Evolutionary conservation across 2,888 invertebrate genomes (phyloP).

Genomic region (Phaedon cochleariae): DNA sequence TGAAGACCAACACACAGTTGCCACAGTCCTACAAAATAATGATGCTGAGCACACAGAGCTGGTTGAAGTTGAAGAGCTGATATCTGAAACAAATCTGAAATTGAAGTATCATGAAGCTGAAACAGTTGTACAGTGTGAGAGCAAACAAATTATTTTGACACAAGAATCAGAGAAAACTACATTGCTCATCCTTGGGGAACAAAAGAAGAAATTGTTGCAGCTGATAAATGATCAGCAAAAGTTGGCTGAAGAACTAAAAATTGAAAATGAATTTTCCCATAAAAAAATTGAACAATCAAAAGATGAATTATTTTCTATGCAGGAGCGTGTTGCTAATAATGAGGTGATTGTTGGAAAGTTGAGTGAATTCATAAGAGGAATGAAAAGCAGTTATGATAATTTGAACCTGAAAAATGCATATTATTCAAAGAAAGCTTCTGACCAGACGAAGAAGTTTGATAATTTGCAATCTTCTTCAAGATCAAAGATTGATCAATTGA

Average conservation of each 20-base stretch:
- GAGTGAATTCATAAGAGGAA: neutral
- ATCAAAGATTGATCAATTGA: too few relatives aligned
- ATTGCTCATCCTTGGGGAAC: neutral
- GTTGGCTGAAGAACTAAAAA: slow-evolving; percentile 1
- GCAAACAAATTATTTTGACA: slow-evolving; percentile 14
- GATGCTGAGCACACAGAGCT: neutral
- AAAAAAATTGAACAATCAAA: slow-evolving; percentile 1
- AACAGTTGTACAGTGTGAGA: neutral
- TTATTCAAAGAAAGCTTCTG: too few relatives aligned
- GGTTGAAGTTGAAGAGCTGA: neutral
- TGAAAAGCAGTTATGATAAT: slow-evolving; percentile 3
- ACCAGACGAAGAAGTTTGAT: too few relatives aligned
- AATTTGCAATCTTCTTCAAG: too few relatives aligned
- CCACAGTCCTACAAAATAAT: too few relatives aligned
- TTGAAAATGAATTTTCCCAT: slow-evolving; percentile 15
- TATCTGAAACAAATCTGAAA: neutral
- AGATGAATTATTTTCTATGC: neutral
- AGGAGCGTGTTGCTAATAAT: neutral
- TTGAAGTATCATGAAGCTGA: slow-evolving; percentile 12
- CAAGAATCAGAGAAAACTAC: slow-evolving; percentile 13
- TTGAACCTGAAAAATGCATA: neutral
- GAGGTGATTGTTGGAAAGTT: slow-evolving; percentile 8
- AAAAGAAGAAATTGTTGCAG: neutral
- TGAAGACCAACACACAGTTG: too few relatives aligned
- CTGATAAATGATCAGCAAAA: slow-evolving; percentile 3